A percentile compares a stretch with the other conserved stretches of the same genome.
These are phyloP conservation scores for Myotis lucifugus DNA, from an alignment of 2,113 vertebrate genomes.

Conservation along the genomic window DNA sequence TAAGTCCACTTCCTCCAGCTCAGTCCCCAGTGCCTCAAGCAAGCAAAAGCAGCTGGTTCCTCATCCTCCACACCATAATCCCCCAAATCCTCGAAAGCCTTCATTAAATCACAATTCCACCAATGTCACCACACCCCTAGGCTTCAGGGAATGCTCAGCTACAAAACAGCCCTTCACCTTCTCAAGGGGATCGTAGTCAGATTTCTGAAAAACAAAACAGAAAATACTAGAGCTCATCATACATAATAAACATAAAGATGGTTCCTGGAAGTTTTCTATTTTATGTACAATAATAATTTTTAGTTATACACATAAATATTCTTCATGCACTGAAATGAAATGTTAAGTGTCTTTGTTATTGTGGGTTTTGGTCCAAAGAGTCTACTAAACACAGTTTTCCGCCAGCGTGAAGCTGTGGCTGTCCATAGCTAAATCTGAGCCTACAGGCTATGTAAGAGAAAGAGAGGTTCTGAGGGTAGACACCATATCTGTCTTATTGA, in stretches of 20 bases:
- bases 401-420: neutral
- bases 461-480: slow-evolving; percentile 6
- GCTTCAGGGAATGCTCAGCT: slow-evolving; percentile 8
- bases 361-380: neutral
- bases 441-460: neutral
- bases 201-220: neutral
- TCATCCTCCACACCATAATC: slow-evolving; percentile 50
- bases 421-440: neutral
- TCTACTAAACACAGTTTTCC: neutral
- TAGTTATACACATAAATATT: neutral
- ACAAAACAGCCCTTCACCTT: neutral
- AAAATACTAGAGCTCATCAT: neutral
- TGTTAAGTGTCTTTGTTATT: neutral
- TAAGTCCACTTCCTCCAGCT: slow-evolving; percentile 53
- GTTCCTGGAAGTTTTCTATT: slow-evolving; percentile 5
- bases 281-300: neutral
- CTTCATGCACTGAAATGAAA: neutral
- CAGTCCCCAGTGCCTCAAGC: slow-evolving; percentile 37
- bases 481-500: neutral
- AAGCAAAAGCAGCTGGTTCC: slow-evolving; percentile 63
- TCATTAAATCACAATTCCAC: slow-evolving; percentile 67
- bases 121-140: slow-evolving; percentile 53
- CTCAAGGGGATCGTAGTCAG: neutral
- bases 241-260: neutral
- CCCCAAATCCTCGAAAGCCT: slow-evolving; percentile 58